phyloP scores from a whole-genome alignment of 2,888 invertebrate species.

The Tribolium freemani region DNA sequence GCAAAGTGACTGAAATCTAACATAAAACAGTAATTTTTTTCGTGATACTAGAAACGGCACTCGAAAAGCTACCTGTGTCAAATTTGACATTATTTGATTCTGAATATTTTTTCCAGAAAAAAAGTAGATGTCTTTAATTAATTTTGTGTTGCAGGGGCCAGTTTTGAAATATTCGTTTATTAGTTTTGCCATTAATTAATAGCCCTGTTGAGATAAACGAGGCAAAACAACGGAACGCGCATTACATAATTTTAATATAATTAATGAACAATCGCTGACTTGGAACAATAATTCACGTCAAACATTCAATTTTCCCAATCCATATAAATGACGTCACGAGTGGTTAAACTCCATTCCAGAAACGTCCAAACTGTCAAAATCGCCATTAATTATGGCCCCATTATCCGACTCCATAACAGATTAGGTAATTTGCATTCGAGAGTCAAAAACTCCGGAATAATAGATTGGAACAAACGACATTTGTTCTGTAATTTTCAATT shows the following conservation, averaged over 20 bases:
- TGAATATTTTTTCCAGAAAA: no score
- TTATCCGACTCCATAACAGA: background rate
- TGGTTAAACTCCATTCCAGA: background rate
- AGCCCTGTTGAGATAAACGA: background rate
- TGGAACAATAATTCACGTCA: slow-evolving; percentile 17
- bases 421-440: background rate
- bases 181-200: background rate
- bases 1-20: no score
- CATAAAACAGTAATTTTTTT: no score
- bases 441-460: background rate
- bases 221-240: background rate
- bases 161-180: background rate
- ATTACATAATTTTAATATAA: slow-evolving; percentile 1
- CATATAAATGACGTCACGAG: slow-evolving; percentile 5
- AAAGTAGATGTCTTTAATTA: no score
- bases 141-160: background rate
- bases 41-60: no score
- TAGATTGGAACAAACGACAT: background rate
- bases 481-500: background rate
- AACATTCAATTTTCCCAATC: background rate
- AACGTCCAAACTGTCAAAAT: slow-evolving; percentile 9
- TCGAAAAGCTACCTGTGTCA: no score
- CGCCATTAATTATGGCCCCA: slow-evolving; percentile 2
- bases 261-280: background rate
- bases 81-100: no score